Evolutionary conservation across 1,140 invertebrate species (phyloP).

Genomic region (Bacillus rossius): DNA sequence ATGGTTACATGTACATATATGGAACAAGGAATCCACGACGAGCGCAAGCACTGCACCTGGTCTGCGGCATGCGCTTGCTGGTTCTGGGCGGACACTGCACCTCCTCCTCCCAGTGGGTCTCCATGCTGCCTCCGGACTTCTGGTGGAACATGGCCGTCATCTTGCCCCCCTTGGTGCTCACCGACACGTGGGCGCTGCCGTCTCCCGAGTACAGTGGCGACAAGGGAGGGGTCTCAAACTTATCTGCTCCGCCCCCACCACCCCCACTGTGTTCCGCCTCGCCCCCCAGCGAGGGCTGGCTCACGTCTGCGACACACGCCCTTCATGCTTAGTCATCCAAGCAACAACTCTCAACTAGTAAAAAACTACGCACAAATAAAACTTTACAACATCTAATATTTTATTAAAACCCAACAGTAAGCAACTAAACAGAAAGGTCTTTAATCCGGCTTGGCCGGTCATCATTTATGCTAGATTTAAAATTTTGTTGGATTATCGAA

Average conservation of each 20-base stretch:
- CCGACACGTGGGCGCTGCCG: constrained; percentile 2
- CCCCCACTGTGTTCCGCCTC: constrained; percentile 48
- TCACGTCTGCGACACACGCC: constrained; percentile 53
- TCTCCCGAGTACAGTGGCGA: constrained; percentile 40
- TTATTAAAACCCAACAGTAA: too few relatives aligned
- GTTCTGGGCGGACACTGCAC: background rate
- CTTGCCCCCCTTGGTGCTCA: constrained; percentile 12
- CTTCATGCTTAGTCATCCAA: too few relatives aligned
- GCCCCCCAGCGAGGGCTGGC: constrained; percentile 63
- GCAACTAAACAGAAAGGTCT: too few relatives aligned
- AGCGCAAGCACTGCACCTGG: background rate
- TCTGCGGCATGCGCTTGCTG: background rate
- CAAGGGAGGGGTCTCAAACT: constrained; percentile 44
- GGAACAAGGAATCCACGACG: too few relatives aligned
- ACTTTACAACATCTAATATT: too few relatives aligned
- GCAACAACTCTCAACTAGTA: background rate
- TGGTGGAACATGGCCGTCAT: constrained; percentile 36
- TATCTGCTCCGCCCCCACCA: constrained; percentile 28
- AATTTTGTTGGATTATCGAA: too few relatives aligned
- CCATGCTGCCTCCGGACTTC: constrained; percentile 49
- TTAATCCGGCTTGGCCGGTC: too few relatives aligned
- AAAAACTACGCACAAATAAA: background rate
- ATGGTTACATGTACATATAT: too few relatives aligned
- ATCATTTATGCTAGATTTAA: too few relatives aligned
- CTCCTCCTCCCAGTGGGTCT: constrained; percentile 62